phyloP scores from a whole-genome alignment of 2,113 vertebrate species.

The Bubo scandiacus region DNA sequence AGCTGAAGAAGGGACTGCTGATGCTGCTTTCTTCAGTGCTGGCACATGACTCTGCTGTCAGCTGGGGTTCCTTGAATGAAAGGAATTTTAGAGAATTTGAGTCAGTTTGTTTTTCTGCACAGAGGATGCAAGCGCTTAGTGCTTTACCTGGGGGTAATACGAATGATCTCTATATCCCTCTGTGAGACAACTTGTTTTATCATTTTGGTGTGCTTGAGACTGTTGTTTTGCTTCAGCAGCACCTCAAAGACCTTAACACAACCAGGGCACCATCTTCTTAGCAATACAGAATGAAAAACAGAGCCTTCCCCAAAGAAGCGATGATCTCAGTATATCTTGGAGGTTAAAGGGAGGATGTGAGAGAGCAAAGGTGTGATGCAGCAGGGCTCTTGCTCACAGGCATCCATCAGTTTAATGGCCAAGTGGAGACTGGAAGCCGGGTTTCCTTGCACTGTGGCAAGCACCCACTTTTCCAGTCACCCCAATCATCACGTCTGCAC shows the following conservation, averaged over 20 bases:
- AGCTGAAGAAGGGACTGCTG: not conserved
- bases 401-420: not conserved
- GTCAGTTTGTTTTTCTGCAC: not conserved
- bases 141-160: not conserved
- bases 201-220: not conserved
- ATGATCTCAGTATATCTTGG: not conserved
- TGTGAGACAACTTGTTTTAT: not conserved
- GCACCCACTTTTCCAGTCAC: not conserved
- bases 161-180: not conserved
- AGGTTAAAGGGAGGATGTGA: not conserved
- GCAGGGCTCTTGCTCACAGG: not conserved
- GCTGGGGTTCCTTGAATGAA: not conserved
- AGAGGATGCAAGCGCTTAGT: not conserved
- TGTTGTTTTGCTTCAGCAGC: not conserved
- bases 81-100: not conserved
- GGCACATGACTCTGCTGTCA: not conserved
- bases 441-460: not conserved
- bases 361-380: not conserved
- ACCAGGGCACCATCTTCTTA: not conserved
- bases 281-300: not conserved
- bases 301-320: not conserved
- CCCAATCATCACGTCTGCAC: not conserved
- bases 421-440: not conserved
- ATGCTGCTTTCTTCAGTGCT: not conserved
- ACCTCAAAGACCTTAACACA: not conserved